phyloP scores from a whole-genome alignment of 2,888 invertebrate genomes.

The Oxystoma pomonae region DNA sequence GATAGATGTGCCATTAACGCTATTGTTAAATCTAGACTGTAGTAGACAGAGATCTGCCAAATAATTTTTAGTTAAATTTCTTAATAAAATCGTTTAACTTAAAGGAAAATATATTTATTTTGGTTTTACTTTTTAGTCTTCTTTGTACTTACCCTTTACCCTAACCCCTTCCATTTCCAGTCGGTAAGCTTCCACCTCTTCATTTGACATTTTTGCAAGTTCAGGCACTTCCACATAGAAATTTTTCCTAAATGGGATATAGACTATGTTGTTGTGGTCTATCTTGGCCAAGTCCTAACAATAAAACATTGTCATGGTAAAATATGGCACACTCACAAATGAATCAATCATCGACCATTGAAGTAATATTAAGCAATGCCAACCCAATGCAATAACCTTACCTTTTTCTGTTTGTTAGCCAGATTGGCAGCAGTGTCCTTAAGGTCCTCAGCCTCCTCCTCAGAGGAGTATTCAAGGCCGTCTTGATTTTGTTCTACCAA shows the following conservation, averaged over 20 bases:
- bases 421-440: conserved; percentile 85
- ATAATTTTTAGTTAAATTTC: no score
- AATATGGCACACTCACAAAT: no score
- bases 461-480: conserved; percentile 94
- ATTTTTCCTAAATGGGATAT: conserved; percentile 76
- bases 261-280: conserved; percentile 84
- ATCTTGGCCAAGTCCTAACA: conserved; percentile 79
- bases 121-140: no score
- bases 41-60: no score
- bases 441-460: conserved; percentile 93
- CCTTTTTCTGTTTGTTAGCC: conserved; percentile 84
- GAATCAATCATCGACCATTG: no score
- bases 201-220: conserved; percentile 83
- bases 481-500: conserved; percentile 99
- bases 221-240: conserved; percentile 99
- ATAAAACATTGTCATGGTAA: no score
- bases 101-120: no score
- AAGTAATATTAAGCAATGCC: no score
- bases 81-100: no score
- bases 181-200: conserved; percentile 81
- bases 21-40: no score
- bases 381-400: no score
- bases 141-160: conserved; percentile 89
- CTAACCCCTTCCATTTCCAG: conserved; percentile 92
- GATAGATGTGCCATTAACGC: no score